phyloP scores from a whole-genome alignment of 2,888 invertebrate species.

The Glaucopsyche alexis region DNA sequence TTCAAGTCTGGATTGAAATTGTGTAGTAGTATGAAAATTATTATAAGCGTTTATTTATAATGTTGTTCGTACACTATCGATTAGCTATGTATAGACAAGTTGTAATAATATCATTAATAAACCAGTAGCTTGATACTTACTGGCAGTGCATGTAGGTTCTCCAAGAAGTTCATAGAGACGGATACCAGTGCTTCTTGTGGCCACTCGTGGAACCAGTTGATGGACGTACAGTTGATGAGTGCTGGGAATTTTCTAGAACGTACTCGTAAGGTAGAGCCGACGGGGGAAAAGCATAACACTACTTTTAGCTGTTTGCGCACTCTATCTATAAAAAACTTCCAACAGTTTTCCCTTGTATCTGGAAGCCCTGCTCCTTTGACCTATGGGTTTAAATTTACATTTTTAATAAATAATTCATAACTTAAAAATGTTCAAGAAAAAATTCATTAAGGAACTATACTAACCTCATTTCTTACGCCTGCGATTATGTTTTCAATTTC shows the following conservation, averaged over 20 bases:
- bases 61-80: too few relatives aligned
- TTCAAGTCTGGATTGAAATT: background rate
- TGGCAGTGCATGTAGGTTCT: slow-evolving; percentile 88
- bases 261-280: slow-evolving; percentile 94
- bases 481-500: slow-evolving; percentile 96
- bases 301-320: slow-evolving; percentile 94
- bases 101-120: background rate
- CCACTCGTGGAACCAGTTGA: slow-evolving; percentile 99
- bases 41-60: too few relatives aligned
- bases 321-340: slow-evolving; percentile 98
- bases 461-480: slow-evolving; percentile 88
- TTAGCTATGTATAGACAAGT: too few relatives aligned
- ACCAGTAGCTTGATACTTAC: slow-evolving; percentile 66
- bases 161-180: slow-evolving; percentile 93
- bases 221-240: slow-evolving; percentile 95
- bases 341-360: slow-evolving; percentile 96
- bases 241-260: slow-evolving; percentile 97
- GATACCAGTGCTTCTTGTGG: slow-evolving; percentile 97
- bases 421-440: too few relatives aligned
- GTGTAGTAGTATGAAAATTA: too few relatives aligned
- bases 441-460: background rate
- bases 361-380: slow-evolving; percentile 93
- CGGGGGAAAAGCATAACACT: slow-evolving; percentile 98
- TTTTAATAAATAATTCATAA: background rate
- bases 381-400: slow-evolving; percentile 46